A percentile compares a stretch with the other conserved stretches of the same genome.
phyloP scores from a whole-genome alignment of 92 coral and sea anemone genomes.

The Pocillopora grandis region DNA sequence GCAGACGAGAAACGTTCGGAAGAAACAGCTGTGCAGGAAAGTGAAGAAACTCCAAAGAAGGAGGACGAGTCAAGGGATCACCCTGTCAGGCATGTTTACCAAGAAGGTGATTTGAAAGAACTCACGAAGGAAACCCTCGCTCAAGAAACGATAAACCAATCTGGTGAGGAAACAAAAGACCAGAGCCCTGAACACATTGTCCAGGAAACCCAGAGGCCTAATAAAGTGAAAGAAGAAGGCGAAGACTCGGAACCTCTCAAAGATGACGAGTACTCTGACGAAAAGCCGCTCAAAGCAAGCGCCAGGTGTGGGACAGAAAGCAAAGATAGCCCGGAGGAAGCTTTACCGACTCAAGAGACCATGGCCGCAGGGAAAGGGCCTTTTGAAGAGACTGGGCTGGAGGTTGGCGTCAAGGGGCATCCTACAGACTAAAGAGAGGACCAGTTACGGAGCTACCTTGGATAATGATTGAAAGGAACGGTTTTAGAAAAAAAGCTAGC shows the following conservation, averaged over 20 bases:
- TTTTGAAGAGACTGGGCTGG: slow-evolving; percentile 32
- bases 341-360: slow-evolving; percentile 25
- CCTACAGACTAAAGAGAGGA: slow-evolving; percentile 4
- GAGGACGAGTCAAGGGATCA: background rate
- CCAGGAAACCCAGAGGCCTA: background rate
- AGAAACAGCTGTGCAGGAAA: background rate
- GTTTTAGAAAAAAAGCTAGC: too few relatives aligned
- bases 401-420: slow-evolving; percentile 21
- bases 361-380: slow-evolving; percentile 35
- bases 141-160: background rate
- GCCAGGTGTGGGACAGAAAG: background rate
- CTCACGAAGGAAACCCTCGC: background rate
- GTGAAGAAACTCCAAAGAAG: background rate
- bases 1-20: background rate
- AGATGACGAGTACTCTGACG: background rate
- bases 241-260: background rate
- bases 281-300: background rate
- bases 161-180: background rate
- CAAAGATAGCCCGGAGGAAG: background rate
- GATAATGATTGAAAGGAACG: background rate
- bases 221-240: background rate
- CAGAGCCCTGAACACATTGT: background rate
- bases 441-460: background rate
- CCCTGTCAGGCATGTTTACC: background rate
- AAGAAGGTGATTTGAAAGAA: background rate